Conservation (phyloP, 2,888 invertebrate species). For the Drosophila multiciliata region DNA sequence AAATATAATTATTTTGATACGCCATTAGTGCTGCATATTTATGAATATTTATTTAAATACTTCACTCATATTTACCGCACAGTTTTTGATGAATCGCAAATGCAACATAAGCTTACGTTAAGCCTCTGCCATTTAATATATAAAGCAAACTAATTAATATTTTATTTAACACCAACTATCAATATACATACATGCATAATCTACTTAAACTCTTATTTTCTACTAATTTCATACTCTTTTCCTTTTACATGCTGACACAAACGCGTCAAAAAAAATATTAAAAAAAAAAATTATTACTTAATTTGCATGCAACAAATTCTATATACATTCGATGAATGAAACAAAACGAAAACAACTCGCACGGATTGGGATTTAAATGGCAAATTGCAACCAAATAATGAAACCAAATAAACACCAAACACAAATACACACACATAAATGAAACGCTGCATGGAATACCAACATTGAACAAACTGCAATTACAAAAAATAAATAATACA, state of each 20-base stretch:
- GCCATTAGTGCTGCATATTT: background rate
- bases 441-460: slow-evolving; percentile 63
- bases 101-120: slow-evolving; percentile 46
- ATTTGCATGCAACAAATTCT: slow-evolving; percentile 65
- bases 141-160: slow-evolving; percentile 37
- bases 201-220: slow-evolving; percentile 43
- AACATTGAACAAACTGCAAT: slow-evolving; percentile 49
- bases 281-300: slow-evolving; percentile 39
- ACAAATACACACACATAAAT: slow-evolving; percentile 7
- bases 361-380: slow-evolving; percentile 70
- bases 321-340: slow-evolving; percentile 49
- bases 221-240: slow-evolving; percentile 60
- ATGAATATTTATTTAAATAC: background rate
- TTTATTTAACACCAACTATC: slow-evolving; percentile 19
- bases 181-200: slow-evolving; percentile 30
- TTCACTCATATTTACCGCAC: background rate
- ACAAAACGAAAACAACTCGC: slow-evolving; percentile 46
- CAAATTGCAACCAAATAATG: slow-evolving; percentile 34
- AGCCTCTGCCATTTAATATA: slow-evolving; percentile 34
- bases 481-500: slow-evolving; percentile 24
- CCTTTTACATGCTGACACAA: slow-evolving; percentile 74
- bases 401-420: slow-evolving; percentile 42
- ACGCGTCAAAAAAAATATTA: slow-evolving; percentile 39
- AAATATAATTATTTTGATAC: background rate
- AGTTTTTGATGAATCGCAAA: slow-evolving; percentile 40